Evolutionary conservation across 2,888 invertebrate species (phyloP).

Genomic region (Stenoptilia bipunctidactyla): DNA sequence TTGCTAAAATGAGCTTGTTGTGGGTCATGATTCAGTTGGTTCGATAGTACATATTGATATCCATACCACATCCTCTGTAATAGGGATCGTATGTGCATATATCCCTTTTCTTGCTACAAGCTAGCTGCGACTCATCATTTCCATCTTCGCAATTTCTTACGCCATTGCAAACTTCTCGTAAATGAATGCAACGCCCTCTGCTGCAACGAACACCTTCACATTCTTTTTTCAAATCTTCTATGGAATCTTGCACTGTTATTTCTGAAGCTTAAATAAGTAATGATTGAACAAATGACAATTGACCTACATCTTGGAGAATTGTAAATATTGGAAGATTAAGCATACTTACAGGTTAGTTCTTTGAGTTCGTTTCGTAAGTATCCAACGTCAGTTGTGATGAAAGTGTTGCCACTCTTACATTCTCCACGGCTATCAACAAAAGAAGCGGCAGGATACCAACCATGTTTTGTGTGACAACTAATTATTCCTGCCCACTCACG

Average conservation of each 20-base stretch:
- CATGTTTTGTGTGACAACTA: constrained; percentile 73
- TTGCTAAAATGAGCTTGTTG: no score
- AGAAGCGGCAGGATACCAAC: constrained; percentile 81
- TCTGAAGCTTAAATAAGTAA: no score
- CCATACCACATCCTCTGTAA: constrained; percentile 44
- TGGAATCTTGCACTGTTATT: neutral
- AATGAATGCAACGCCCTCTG: constrained; percentile 76
- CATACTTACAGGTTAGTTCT: constrained; percentile 51
- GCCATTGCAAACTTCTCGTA: constrained; percentile 75
- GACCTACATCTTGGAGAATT: no score
- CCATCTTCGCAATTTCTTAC: constrained; percentile 77
- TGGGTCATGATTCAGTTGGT: no score
- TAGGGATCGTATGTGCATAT: constrained; percentile 37
- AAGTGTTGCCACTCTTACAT: constrained; percentile 59
- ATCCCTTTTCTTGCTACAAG: constrained; percentile 47
- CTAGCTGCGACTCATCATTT: constrained; percentile 72
- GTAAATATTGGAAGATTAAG: no score
- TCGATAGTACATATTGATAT: no score
- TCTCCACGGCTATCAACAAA: constrained; percentile 72
- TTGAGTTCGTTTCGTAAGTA: constrained; percentile 63
- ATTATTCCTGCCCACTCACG: constrained; percentile 76
- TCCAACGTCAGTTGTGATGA: constrained; percentile 65
- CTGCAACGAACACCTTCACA: constrained; percentile 77
- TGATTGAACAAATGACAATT: no score
- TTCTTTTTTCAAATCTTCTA: constrained; percentile 2